Base-by-base conservation (phyloP, 1,140 invertebrate species). In the Drosophila pseudoananassae region DNA sequence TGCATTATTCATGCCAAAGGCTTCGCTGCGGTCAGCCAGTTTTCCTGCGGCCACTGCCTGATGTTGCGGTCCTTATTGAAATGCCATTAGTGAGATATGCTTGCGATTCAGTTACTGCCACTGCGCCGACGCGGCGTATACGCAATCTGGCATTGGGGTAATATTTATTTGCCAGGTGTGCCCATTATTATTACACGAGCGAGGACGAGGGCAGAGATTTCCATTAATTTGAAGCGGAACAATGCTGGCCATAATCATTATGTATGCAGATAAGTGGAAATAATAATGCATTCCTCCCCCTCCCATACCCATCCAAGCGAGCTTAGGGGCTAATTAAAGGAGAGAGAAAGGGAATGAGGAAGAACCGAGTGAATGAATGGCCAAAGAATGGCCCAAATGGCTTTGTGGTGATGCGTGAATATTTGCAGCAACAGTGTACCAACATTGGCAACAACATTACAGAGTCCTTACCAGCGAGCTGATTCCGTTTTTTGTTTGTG, bases 1-100 rank as follows among this genome's bases (percentile, higher is more conserved):
- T 85, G 68, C 59, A 74, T 74, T 71, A 87, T 85, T 82, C 54
- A 64, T 85, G 64, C 43, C 46, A 58, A 81, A 66, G 70, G 76
- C 61, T 76, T 58, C 55, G 61, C 54, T 85, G 81, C 59, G 81
- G 81, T 82, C 85, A 68, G 75, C 51, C 40, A 66, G 58, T 31
- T 66, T 72, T 55, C 40, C 64, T 63, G 58, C 55, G 36, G 57
- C 46, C 45, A 17, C 25, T n/a, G 27, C 33, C n/a, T 27, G 46
- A n/a, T 23, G 29, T 40, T 29, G 12, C n/a, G 15, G 43, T 20
- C 17, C 38, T 56, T 70, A 82, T 87, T 87, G 78, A 87, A 88
- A 87, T 88, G 83, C 78, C 83, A 87, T 88, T 87, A 87, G 82
- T 64, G 79, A 49, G 47, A 70, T 78, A 70, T 10, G 10, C 10